These are phyloP conservation scores for Herpetotheres cachinnans DNA, from an alignment of 2,113 vertebrate species.

Conservation along the genomic window DNA sequence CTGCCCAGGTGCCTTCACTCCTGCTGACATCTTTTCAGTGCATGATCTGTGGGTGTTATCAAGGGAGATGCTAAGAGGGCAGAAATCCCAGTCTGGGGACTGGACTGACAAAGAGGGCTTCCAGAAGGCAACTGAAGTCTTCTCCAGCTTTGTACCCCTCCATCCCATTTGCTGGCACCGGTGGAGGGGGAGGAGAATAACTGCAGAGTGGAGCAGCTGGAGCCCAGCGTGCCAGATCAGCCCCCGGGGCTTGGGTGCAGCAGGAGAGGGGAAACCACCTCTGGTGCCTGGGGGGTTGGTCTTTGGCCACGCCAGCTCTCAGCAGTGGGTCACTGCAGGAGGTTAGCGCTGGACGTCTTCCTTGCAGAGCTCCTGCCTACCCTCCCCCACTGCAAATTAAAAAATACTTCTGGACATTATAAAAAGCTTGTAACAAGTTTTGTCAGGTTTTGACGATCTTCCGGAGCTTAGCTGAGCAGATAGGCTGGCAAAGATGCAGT, in stretches of 20 bases:
- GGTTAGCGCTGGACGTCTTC: neutral
- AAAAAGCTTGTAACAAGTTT: neutral
- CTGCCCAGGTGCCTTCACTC: neutral
- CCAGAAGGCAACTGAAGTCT: neutral
- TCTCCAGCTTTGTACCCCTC: neutral
- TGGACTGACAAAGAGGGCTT: neutral
- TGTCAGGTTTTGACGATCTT: neutral
- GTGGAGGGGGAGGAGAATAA: neutral
- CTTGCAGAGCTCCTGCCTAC: neutral
- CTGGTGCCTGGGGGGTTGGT: too few relatives aligned
- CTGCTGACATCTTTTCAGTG: neutral
- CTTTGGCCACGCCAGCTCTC: neutral
- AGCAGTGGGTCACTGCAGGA: neutral
- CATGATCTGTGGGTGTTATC: neutral
- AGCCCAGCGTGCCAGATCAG: rapidly evolving
- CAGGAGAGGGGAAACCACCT: neutral
- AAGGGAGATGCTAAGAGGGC: rapidly evolving
- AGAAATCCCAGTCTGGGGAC: neutral
- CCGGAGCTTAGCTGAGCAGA: neutral
- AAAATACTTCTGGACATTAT: neutral
- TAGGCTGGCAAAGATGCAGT: neutral
- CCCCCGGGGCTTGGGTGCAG: rapidly evolving
- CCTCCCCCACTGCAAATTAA: neutral
- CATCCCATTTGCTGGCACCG: neutral
- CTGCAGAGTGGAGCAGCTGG: neutral